Evolutionary conservation across 2,797 vertebrate species (phyloP).

Genomic region (Falco novaeseelandiae): DNA sequence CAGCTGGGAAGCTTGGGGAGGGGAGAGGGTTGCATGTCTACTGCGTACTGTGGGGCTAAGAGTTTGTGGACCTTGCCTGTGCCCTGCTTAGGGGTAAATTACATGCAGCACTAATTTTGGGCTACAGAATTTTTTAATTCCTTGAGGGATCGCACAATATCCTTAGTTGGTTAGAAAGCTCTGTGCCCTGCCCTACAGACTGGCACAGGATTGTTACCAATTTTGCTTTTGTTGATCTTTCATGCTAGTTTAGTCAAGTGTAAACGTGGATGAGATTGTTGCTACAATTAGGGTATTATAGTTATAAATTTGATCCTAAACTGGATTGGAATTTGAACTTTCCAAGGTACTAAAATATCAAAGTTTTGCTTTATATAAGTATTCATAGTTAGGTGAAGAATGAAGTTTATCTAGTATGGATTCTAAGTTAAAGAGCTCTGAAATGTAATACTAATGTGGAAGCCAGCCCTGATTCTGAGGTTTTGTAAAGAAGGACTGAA

Average conservation of each 20-base stretch:
- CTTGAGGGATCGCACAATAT: not conserved
- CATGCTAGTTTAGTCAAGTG: not conserved
- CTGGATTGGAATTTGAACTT: not conserved
- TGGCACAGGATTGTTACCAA: not conserved
- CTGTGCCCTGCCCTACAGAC: not conserved
- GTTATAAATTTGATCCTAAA: not conserved
- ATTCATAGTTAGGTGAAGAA: not conserved
- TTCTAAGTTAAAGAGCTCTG: not conserved
- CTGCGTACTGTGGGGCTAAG: not conserved
- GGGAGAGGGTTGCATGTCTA: not conserved
- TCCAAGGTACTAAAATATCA: not conserved
- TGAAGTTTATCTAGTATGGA: not conserved
- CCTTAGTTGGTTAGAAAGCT: not conserved
- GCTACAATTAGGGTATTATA: not conserved
- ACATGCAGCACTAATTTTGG: not conserved
- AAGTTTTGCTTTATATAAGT: not conserved
- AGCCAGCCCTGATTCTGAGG: not conserved
- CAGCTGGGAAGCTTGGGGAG: not conserved
- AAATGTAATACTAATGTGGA: not conserved
- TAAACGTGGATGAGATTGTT: not conserved
- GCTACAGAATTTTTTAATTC: not conserved
- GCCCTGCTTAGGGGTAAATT: not conserved
- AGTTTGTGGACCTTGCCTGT: not conserved
- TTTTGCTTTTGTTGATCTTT: not conserved
- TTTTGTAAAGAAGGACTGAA: not conserved